Conservation (phyloP, 2,113 vertebrate species). For the Anser brachyrhynchus region DNA sequence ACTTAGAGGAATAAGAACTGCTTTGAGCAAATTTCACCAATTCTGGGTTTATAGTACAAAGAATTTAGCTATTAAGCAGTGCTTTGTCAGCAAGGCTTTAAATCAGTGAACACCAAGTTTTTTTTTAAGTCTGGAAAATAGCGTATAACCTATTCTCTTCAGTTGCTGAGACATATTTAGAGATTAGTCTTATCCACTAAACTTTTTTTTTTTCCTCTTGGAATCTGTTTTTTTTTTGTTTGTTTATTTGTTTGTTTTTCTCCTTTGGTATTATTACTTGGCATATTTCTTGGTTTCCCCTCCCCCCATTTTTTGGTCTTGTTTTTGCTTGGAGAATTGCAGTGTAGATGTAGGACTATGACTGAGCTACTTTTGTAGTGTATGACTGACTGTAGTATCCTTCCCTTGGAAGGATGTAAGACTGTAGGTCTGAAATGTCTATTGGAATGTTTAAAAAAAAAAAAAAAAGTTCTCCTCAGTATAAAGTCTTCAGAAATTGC, state of each 20-base stretch:
- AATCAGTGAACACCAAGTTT: not conserved
- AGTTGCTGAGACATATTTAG: not conserved
- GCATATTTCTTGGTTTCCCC: not conserved
- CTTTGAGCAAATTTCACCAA: not conserved
- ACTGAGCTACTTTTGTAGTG: no score
- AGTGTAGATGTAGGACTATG: not conserved
- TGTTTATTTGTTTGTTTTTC: not conserved
- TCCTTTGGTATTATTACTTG: not conserved
- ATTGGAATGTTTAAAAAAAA: not conserved
- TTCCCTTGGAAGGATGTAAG: not conserved
- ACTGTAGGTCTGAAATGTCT: fast-evolving
- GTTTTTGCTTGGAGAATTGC: not conserved
- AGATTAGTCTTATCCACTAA: not conserved
- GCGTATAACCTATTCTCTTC: not conserved
- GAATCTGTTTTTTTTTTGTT: not conserved
- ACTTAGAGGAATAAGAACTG: not conserved
- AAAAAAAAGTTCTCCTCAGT: not conserved
- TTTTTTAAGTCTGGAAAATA: not conserved
- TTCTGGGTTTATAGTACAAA: not conserved
- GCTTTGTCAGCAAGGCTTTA: not conserved
- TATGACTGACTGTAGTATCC: not conserved
- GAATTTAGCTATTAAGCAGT: not conserved
- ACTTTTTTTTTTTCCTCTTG: not conserved
- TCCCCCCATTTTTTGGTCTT: not conserved
- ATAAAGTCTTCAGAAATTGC: not conserved